phyloP scores from a whole-genome alignment of 1,140 invertebrate genomes.

The Pissodes strobi region DNA sequence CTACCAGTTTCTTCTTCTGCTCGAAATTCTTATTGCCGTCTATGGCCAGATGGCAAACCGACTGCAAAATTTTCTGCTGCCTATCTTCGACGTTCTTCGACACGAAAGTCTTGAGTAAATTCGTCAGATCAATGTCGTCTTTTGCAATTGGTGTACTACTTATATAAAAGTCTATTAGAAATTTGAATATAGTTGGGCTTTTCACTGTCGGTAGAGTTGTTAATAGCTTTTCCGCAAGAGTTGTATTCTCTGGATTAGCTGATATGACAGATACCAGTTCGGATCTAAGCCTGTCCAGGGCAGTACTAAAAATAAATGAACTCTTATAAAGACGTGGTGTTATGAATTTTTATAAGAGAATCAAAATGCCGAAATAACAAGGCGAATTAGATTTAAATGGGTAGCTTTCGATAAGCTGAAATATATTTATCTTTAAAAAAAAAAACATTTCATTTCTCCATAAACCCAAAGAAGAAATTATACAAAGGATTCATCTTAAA shows the following conservation, averaged over 20 bases:
- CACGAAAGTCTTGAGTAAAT: slow-evolving; percentile 24
- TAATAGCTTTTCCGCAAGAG: slow-evolving; percentile 22
- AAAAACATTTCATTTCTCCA: no score
- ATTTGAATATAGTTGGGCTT: slow-evolving; percentile 31
- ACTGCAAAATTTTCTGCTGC: slow-evolving; percentile 18
- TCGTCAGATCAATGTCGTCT: slow-evolving; percentile 14
- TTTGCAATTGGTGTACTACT: neutral
- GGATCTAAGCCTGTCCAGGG: no score
- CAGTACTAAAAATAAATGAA: neutral
- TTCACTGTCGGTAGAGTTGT: slow-evolving; percentile 16
- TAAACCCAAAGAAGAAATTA: no score
- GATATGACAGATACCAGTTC: neutral
- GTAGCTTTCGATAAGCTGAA: no score
- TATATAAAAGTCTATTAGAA: slow-evolving; percentile 28
- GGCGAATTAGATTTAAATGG: no score
- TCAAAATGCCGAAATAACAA: no score
- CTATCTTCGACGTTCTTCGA: slow-evolving; percentile 2
- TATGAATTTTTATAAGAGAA: no score
- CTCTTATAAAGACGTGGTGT: no score
- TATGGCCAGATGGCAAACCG: neutral
- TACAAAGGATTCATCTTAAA: no score
- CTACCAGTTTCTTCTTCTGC: slow-evolving; percentile 11
- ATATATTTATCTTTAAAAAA: no score
- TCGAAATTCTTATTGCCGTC: neutral
- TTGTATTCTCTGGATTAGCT: neutral